A percentile compares a stretch with the other conserved stretches of the same genome.
Evolutionary conservation across 92 coral and sea anemone genomes (phyloP).

Genomic region (Zoanthus gigantus): DNA sequence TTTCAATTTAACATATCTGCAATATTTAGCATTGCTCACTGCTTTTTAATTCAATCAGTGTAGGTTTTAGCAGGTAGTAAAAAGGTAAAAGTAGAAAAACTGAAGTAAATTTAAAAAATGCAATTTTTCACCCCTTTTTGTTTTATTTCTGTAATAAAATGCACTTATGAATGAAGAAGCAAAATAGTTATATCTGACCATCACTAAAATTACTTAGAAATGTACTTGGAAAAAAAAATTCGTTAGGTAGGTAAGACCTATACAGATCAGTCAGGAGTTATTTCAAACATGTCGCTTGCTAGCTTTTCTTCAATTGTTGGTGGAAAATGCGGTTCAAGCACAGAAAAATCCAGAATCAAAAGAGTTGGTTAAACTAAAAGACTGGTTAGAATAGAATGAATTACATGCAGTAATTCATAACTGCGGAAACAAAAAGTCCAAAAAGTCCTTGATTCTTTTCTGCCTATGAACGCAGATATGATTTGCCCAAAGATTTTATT

Average conservation of each 20-base stretch:
- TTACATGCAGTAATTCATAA: too few species aligned
- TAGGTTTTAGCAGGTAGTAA: not conserved
- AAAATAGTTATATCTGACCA: not conserved
- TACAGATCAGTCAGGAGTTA: slow-evolving; percentile 9
- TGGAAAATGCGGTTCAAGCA: slow-evolving; percentile 51
- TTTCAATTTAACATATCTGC: not conserved
- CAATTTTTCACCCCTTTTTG: not conserved
- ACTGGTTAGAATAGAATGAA: not conserved
- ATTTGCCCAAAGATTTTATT: too few species aligned
- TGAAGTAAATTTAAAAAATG: not conserved
- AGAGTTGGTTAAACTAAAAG: slow-evolving; percentile 32
- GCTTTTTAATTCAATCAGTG: not conserved
- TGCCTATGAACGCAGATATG: too few species aligned
- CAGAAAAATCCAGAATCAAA: slow-evolving; percentile 31
- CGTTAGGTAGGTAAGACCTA: not conserved
- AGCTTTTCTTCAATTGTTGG: slow-evolving; percentile 54
- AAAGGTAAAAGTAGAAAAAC: not conserved
- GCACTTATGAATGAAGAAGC: not conserved
- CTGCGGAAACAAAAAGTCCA: too few species aligned
- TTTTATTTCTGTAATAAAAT: not conserved
- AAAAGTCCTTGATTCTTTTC: too few species aligned
- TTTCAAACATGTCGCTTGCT: slow-evolving; percentile 40
- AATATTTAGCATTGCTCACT: not conserved
- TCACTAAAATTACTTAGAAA: not conserved
- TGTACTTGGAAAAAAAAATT: slow-evolving; percentile 2